phyloP scores from a whole-genome alignment of 53 echinoderm and acorn worm genomes.

The Echinometra lucunter region DNA sequence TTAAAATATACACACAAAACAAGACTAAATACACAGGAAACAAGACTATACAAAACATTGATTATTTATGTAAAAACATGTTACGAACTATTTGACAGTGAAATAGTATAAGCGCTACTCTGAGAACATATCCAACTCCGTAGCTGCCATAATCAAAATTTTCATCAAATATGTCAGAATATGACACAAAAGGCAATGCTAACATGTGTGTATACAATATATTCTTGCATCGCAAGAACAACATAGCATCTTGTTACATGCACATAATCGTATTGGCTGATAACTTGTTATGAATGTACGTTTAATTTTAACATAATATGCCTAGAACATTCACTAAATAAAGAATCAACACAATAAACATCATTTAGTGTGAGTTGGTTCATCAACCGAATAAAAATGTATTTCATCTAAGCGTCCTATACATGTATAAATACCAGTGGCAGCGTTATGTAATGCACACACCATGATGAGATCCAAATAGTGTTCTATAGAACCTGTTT shows the following conservation, averaged over 20 bases:
- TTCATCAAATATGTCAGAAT: background rate
- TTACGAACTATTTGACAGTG: background rate
- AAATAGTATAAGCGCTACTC: background rate
- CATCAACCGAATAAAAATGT: too few species aligned
- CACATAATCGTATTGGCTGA: background rate
- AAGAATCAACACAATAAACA: background rate
- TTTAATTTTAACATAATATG: background rate
- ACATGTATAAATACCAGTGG: too few species aligned
- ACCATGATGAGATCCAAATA: too few species aligned
- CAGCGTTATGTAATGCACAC: too few species aligned
- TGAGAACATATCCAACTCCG: background rate
- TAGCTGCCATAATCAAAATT: background rate
- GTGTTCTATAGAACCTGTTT: too few species aligned
- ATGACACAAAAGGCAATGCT: too few species aligned
- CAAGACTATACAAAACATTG: background rate
- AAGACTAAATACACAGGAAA: too few species aligned
- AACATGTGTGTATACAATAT: too few species aligned
- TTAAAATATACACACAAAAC: background rate
- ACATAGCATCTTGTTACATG: background rate
- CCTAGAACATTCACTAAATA: background rate
- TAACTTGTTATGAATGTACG: background rate
- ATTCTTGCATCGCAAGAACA: too few species aligned
- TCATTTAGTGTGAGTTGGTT: too few species aligned
- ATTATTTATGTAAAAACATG: background rate
- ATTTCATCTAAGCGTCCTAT: too few species aligned